phyloP scores from a whole-genome alignment of 2,888 invertebrate genomes.

The Agrotis puta region DNA sequence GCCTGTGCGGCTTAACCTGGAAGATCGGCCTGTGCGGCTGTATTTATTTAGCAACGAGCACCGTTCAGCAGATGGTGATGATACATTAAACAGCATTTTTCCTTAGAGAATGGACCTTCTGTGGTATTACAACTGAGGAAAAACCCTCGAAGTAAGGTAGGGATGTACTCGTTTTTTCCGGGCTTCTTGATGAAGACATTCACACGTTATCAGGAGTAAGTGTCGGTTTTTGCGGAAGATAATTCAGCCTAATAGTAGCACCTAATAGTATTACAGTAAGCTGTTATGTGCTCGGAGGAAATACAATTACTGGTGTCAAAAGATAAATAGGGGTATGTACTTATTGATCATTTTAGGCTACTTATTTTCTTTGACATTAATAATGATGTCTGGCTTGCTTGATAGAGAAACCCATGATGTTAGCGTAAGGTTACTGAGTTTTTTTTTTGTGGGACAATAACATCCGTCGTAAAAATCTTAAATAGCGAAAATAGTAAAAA shows the following conservation, averaged over 20 bases:
- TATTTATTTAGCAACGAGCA: no score
- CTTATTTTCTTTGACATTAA: background rate
- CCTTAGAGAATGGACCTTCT: slow-evolving; percentile 19
- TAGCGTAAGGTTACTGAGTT: background rate
- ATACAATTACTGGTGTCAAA: slow-evolving; percentile 40
- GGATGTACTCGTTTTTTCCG: slow-evolving; percentile 40
- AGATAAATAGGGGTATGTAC: slow-evolving; percentile 11
- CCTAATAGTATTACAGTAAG: slow-evolving; percentile 45
- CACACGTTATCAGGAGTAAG: slow-evolving; percentile 25
- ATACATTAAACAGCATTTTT: background rate
- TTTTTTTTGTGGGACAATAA: background rate
- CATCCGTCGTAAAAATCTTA: no score
- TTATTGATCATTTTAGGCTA: slow-evolving; percentile 6
- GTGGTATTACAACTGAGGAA: background rate
- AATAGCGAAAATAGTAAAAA: no score
- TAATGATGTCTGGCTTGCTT: background rate
- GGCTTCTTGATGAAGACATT: slow-evolving; percentile 34
- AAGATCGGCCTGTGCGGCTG: no score
- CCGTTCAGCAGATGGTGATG: background rate
- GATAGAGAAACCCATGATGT: background rate
- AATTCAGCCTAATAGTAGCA: no score
- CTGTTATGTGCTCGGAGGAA: slow-evolving; percentile 12
- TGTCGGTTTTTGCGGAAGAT: slow-evolving; percentile 33
- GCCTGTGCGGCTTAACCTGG: no score
- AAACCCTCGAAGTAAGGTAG: background rate